These are phyloP conservation scores for Chloroceryle amazona DNA, from an alignment of 2,797 vertebrate species.

Conservation along the genomic window DNA sequence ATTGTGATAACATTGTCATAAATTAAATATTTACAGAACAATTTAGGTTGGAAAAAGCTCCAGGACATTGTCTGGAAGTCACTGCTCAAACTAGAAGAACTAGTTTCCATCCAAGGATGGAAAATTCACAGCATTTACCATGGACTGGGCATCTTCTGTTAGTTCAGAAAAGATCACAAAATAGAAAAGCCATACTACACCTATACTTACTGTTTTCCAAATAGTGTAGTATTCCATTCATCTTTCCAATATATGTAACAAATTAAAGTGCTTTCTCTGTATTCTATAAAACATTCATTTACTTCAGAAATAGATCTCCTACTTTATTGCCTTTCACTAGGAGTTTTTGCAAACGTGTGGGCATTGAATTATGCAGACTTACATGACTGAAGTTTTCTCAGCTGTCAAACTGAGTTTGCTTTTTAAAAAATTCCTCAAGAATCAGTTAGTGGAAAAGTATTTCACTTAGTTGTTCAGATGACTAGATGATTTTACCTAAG, in stretches of 20 bases:
- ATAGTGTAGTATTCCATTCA: background rate
- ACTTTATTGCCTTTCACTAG: background rate
- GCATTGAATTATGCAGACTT: slow-evolving; percentile 17
- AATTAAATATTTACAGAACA: background rate
- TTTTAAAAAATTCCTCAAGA: background rate
- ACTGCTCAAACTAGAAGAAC: background rate
- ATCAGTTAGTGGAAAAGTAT: background rate
- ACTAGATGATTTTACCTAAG: background rate
- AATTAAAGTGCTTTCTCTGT: background rate
- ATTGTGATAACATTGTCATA: background rate
- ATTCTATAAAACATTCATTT: background rate
- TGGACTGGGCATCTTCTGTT: background rate
- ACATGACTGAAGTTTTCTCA: background rate
- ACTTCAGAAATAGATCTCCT: background rate
- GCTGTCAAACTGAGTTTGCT: background rate
- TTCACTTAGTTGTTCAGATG: background rate
- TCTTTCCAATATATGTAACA: background rate
- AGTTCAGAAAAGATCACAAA: background rate
- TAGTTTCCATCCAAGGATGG: background rate
- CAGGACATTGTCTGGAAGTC: background rate
- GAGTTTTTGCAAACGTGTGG: background rate
- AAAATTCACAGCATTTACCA: background rate
- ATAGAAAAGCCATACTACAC: background rate
- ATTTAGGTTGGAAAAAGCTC: background rate
- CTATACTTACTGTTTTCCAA: background rate